These are phyloP conservation scores for Gymnogyps californianus DNA, from an alignment of 2,113 vertebrate species.

Conservation along the genomic window DNA sequence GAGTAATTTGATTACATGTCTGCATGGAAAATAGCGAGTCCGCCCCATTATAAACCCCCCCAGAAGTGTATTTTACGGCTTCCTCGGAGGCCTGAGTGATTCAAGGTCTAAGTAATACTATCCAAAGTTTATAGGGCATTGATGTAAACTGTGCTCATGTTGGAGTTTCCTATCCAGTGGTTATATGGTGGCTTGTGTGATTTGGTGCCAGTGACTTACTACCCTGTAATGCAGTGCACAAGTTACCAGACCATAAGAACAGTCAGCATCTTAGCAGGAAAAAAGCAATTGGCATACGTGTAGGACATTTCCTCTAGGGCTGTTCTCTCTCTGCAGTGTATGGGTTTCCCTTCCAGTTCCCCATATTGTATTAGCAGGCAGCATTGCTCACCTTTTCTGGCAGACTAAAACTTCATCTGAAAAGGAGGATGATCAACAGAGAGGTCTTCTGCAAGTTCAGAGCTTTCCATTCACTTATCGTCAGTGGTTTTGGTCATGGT, in stretches of 20 bases:
- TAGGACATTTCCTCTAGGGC: background rate
- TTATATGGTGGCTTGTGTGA: background rate
- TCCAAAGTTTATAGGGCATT: background rate
- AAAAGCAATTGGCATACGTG: background rate
- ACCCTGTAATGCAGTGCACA: background rate
- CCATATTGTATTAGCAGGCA: background rate
- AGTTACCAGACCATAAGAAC: background rate
- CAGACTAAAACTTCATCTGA: background rate
- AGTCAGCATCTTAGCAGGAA: background rate
- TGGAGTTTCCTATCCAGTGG: background rate
- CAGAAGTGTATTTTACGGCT: background rate
- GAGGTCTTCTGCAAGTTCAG: background rate
- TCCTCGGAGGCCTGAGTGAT: background rate
- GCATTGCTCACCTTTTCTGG: background rate
- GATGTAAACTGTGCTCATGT: background rate
- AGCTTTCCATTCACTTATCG: background rate
- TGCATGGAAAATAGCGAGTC: background rate
- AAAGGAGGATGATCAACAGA: background rate
- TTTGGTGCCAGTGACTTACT: background rate
- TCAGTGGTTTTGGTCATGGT: background rate
- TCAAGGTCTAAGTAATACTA: background rate
- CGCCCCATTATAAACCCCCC: background rate
- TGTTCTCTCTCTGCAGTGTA: background rate
- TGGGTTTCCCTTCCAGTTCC: background rate
- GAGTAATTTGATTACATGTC: slow-evolving; percentile 12